These are phyloP conservation scores for Mizuhopecten yessoensis DNA, from an alignment of 1,140 invertebrate species.

Conservation along the genomic window DNA sequence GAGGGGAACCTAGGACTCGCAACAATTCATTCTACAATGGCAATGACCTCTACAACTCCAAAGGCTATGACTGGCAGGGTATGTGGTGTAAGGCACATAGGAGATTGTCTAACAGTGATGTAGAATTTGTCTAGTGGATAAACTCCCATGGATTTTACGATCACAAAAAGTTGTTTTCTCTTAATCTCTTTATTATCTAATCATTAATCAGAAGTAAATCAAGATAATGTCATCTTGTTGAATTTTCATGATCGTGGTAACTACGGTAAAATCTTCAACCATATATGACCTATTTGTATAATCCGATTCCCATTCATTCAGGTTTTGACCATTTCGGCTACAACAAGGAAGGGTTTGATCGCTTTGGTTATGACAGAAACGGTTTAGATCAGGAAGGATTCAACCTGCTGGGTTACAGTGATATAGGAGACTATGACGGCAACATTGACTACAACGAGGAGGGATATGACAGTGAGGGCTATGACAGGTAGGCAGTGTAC, in stretches of 20 bases:
- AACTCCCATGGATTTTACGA: no score
- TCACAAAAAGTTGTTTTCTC: no score
- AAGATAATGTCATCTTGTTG: no score
- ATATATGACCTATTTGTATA: no score
- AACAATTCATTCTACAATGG: conserved; percentile 66
- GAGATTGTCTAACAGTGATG: no score
- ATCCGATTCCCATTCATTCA: no score
- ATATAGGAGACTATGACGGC: conserved; percentile 75
- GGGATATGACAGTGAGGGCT: conserved; percentile 73
- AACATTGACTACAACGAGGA: conserved; percentile 72
- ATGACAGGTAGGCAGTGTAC: conserved; percentile 69
- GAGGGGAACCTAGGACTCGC: conserved; percentile 61
- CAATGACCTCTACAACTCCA: conserved; percentile 63
- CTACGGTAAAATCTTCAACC: no score
- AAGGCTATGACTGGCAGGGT: conserved; percentile 78
- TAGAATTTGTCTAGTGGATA: no score
- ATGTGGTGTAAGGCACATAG: no score
- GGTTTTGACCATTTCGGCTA: conserved; percentile 73
- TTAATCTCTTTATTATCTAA: no score
- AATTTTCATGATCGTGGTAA: no score
- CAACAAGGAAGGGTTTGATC: conserved; percentile 70
- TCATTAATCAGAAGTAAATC: no score
- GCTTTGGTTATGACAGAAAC: conserved; percentile 69
- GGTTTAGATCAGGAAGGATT: conserved; percentile 75
- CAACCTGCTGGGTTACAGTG: conserved; percentile 73